Evolutionary conservation across 2,888 invertebrate species (phyloP), one percentile per base, ranked within the genome.

Genomic region (Mythimna albipuncta): DNA sequence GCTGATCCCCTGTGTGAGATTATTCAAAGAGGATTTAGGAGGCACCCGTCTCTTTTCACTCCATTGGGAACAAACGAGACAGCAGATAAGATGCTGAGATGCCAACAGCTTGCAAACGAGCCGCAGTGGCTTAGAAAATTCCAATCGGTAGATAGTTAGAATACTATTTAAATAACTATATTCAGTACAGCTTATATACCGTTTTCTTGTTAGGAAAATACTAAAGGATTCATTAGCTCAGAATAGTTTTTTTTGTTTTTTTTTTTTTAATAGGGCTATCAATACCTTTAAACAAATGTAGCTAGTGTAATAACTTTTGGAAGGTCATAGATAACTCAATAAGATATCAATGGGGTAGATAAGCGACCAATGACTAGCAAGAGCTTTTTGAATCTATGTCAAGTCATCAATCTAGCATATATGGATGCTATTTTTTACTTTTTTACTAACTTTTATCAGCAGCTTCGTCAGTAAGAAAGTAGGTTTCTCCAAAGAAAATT

Each of bases 11-110:
- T 61, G 26, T 58, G 55, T 50, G 35, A 75, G 69, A 80, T 77
- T 75, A 70, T 69, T 75, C 72, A 75, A 77, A 75, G 67, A 71
- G 66, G 77, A 77, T 85, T 77, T 83, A 75, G 19, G 32, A 55
- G 58, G 26, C 13, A 50, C 50, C 63, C 26, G 21, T 76, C 81
- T 68, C 72, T 70, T 74, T 82, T 52, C 44, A 19, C 6, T 41
- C 19, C 21, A 67, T 55, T 62, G 50, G n/a, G 41, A n/a, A 26
- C 63, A 64, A 79, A 54, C 3, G 65, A 72, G 72, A 80, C 35
- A 26, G 35, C 50, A 47, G 10, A n/a, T 41, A 59, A 68, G 67
- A 62, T n/a, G 55, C 41, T 64, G 47, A 66, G 61, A 76, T 64
- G 52, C 64, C 69, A 54, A 54, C 54, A 57, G 63, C 68, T 64